These are phyloP conservation scores for Erannis defoliaria DNA, from an alignment of 2,888 invertebrate genomes.

Conservation along the genomic window DNA sequence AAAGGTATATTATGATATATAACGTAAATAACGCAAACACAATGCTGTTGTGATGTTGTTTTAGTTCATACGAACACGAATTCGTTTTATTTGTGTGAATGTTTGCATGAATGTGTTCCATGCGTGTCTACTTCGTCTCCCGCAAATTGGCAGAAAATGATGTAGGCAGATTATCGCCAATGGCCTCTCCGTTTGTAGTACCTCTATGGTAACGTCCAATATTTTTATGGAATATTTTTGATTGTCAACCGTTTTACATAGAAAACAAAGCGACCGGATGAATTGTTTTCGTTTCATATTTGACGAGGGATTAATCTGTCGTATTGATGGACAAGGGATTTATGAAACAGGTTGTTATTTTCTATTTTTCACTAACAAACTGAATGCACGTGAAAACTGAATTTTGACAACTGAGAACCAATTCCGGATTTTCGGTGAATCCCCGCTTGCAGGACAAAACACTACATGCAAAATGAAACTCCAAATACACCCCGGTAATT, in stretches of 20 bases:
- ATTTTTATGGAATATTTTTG: slow-evolving; percentile 17
- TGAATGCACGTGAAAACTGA: too few relatives aligned
- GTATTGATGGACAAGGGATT: neutral
- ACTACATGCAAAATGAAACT: slow-evolving; percentile 16
- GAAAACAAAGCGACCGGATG: slow-evolving; percentile 13
- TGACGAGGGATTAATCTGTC: slow-evolving; percentile 24
- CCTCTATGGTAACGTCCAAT: too few relatives aligned
- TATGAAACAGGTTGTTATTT: neutral
- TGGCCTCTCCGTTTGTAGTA: too few relatives aligned
- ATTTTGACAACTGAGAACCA: slow-evolving; percentile 9
- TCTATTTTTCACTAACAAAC: neutral
- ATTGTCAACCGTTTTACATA: slow-evolving; percentile 19
- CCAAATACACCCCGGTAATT: slow-evolving; percentile 7
- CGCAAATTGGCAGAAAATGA: too few relatives aligned
- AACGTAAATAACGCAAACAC: too few relatives aligned
- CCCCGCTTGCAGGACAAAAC: slow-evolving; percentile 17
- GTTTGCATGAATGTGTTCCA: too few relatives aligned
- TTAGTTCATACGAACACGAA: too few relatives aligned
- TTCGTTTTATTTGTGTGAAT: too few relatives aligned
- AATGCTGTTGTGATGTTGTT: too few relatives aligned
- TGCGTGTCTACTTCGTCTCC: too few relatives aligned
- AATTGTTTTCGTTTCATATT: slow-evolving; percentile 22
- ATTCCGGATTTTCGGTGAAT: slow-evolving; percentile 31
- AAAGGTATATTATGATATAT: too few relatives aligned
- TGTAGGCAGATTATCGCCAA: too few relatives aligned